Conservation (phyloP, 1,140 invertebrate species). For the Cataglyphis hispanica region DNA sequence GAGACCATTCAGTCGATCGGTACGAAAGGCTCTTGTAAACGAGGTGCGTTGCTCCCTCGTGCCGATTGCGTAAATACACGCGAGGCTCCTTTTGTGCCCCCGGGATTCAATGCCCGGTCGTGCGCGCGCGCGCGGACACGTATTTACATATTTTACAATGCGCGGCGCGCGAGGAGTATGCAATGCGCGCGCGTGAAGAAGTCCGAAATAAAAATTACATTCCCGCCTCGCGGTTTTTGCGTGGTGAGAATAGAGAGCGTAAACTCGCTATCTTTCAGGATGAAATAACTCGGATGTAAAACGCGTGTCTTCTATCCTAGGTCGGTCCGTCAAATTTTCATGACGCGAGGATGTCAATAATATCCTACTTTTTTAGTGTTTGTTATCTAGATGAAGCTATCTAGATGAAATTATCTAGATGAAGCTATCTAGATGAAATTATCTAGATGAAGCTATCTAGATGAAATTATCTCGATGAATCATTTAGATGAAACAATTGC, state of each 20-base stretch:
- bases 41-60: slow-evolving; percentile 57
- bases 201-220: slow-evolving; percentile 56
- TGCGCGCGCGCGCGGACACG: not conserved
- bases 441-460: no score
- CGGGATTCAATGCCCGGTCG: slow-evolving; percentile 22
- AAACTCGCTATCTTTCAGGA: not conserved
- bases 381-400: no score
- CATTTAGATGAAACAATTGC: no score
- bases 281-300: not conserved
- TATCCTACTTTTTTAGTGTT: not conserved
- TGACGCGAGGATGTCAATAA: not conserved
- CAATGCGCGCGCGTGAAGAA: slow-evolving; percentile 19
- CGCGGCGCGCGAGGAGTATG: slow-evolving; percentile 31
- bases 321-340: not conserved
- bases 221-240: not conserved
- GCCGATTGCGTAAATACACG: slow-evolving; percentile 58
- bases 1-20: slow-evolving; percentile 26
- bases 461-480: no score
- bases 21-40: slow-evolving; percentile 39
- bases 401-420: no score
- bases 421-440: no score
- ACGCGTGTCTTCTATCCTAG: no score
- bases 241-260: not conserved
- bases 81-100: slow-evolving; percentile 37
- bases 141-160: slow-evolving; percentile 65